phyloP scores from a whole-genome alignment of 2,888 invertebrate genomes.

The Drosophila picticornis region DNA sequence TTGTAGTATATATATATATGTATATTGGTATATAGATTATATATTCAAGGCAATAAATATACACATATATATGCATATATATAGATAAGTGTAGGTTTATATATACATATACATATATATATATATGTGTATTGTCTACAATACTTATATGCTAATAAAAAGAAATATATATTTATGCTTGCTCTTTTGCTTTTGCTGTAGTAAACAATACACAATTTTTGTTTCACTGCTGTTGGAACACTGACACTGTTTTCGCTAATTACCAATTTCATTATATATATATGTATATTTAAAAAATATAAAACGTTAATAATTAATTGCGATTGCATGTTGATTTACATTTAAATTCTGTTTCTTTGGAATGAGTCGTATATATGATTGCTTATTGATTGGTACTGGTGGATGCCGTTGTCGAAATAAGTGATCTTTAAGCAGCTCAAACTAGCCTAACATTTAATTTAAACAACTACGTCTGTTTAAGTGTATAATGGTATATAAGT shows the following conservation, averaged over 20 bases:
- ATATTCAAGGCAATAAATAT: constrained; percentile 47
- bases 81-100: constrained; percentile 24
- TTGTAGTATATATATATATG: constrained; percentile 39
- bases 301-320: constrained; percentile 38
- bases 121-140: constrained; percentile 51
- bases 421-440: constrained; percentile 76
- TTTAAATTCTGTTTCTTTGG: constrained; percentile 83
- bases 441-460: constrained; percentile 24
- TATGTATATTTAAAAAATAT: constrained; percentile 19
- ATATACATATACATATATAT: constrained; percentile 36
- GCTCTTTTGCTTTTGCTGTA: constrained; percentile 36
- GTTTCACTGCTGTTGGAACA: constrained; percentile 37
- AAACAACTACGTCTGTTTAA: constrained; percentile 3
- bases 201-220: constrained; percentile 52
- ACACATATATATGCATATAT: constrained; percentile 37
- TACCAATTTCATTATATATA: constrained; percentile 43
- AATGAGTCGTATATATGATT: constrained; percentile 82
- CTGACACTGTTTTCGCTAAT: constrained; percentile 51
- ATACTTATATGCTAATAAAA: constrained; percentile 43
- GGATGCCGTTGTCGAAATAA: constrained; percentile 63
- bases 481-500: constrained; percentile 10
- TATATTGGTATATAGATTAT: constrained; percentile 39
- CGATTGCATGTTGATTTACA: constrained; percentile 57
- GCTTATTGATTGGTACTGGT: constrained; percentile 35
- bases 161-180: constrained; percentile 42